These are phyloP conservation scores for Cyphomyrus discorhynchus DNA, from an alignment of 2,113 vertebrate species.

Conservation along the genomic window DNA sequence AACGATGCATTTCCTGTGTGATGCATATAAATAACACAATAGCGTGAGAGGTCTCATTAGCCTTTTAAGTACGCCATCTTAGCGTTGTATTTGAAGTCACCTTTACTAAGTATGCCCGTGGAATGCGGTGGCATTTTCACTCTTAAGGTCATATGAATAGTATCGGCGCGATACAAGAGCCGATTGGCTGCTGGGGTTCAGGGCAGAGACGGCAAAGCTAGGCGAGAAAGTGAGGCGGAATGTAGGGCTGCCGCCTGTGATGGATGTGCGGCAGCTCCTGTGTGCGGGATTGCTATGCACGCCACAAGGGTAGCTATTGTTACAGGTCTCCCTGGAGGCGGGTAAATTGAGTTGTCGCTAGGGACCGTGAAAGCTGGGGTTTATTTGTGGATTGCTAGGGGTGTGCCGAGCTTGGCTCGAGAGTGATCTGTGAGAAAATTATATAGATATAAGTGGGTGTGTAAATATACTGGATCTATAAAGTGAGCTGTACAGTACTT, in stretches of 20 bases:
- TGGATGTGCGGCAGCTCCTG: not conserved
- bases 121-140: not conserved
- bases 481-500: not conserved
- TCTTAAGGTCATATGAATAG: not conserved
- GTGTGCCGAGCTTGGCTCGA: not conserved
- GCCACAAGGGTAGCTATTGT: not conserved
- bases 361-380: not conserved
- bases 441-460: not conserved
- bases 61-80: not conserved
- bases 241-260: not conserved
- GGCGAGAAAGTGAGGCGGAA: not conserved
- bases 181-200: not conserved
- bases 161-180: not conserved
- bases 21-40: not conserved
- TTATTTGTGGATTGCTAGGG: constrained; percentile 6
- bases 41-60: not conserved
- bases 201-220: not conserved
- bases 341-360: constrained; percentile 7
- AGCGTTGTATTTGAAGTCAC: not conserved
- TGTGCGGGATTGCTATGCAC: constrained; percentile 8
- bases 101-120: not conserved
- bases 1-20: not conserved
- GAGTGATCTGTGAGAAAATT: constrained; percentile 2
- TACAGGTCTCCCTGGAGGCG: not conserved
- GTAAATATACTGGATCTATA: not conserved